These are phyloP conservation scores for Coecobrya sp. DNA, from an alignment of 2,888 invertebrate species.

Conservation along the genomic window DNA sequence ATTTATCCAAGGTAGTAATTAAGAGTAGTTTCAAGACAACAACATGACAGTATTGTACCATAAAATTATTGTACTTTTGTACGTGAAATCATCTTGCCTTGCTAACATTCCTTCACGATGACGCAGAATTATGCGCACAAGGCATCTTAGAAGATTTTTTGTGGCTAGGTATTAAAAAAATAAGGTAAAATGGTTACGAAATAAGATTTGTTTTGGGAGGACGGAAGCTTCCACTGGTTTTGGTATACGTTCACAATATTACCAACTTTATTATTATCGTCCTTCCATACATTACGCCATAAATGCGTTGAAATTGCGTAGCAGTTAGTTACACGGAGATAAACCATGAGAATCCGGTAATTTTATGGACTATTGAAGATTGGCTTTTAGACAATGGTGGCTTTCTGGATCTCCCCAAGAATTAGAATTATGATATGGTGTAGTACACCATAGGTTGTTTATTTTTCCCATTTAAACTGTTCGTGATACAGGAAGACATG, in stretches of 20 bases:
- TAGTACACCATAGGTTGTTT: not conserved
- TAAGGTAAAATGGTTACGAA: not conserved
- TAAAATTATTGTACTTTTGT: slow-evolving; percentile 34
- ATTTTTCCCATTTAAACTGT: slow-evolving; percentile 31
- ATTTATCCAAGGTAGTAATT: slow-evolving; percentile 64
- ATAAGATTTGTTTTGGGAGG: not conserved
- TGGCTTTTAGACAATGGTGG: not conserved
- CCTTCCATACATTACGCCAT: not conserved
- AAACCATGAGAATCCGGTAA: slow-evolving; percentile 33
- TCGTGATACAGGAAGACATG: slow-evolving; percentile 11
- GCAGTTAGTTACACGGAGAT: not conserved
- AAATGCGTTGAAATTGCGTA: not conserved
- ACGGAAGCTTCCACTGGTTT: slow-evolving; percentile 16
- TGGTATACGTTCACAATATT: not conserved
- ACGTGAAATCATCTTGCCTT: slow-evolving; percentile 9
- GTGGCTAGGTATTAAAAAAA: too few species aligned
- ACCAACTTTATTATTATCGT: not conserved
- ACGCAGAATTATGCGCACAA: not conserved
- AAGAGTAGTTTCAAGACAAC: slow-evolving; percentile 56
- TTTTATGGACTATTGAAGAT: not conserved
- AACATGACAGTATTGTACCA: slow-evolving; percentile 62
- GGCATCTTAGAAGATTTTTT: not conserved
- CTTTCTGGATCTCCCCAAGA: not conserved
- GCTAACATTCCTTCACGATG: slow-evolving; percentile 53
- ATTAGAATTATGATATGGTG: not conserved